A percentile compares a stretch with the other conserved stretches of the same genome.
phyloP scores from a whole-genome alignment of 2,797 vertebrate species.

The Myotis myotis region DNA sequence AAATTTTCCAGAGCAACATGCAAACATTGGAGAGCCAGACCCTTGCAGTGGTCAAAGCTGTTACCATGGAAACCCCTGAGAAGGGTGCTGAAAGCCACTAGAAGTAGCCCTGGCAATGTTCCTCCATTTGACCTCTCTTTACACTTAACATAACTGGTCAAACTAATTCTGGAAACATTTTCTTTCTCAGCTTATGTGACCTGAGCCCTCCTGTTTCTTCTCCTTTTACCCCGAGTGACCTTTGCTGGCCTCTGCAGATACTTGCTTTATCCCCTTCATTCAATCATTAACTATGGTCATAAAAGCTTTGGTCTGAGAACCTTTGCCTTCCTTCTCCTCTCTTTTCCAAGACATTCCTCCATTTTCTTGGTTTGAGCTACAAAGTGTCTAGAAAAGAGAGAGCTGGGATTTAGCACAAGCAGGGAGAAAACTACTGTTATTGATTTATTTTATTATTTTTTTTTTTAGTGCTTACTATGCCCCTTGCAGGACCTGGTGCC shows the following conservation, averaged over 20 bases:
- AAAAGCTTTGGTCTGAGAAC: not conserved
- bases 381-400: not conserved
- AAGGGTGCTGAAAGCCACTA: not conserved
- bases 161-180: not conserved
- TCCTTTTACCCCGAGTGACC: not conserved
- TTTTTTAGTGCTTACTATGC: rapidly evolving
- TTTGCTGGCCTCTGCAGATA: not conserved
- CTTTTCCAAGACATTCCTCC: not conserved
- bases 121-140: not conserved
- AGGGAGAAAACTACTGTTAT: not conserved
- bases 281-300: not conserved
- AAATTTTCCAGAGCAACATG: not conserved
- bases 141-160: not conserved
- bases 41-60: rapidly evolving
- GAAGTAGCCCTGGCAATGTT: not conserved
- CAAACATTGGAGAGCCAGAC: not conserved
- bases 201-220: not conserved
- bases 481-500: too few relatives aligned
- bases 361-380: not conserved
- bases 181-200: not conserved
- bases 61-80: not conserved
- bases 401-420: not conserved
- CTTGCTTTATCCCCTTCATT: not conserved
- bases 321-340: not conserved
- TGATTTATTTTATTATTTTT: too few relatives aligned